Evolutionary conservation across 2,797 vertebrate genomes (phyloP).

Genomic region (Neomorphus geoffroyi): DNA sequence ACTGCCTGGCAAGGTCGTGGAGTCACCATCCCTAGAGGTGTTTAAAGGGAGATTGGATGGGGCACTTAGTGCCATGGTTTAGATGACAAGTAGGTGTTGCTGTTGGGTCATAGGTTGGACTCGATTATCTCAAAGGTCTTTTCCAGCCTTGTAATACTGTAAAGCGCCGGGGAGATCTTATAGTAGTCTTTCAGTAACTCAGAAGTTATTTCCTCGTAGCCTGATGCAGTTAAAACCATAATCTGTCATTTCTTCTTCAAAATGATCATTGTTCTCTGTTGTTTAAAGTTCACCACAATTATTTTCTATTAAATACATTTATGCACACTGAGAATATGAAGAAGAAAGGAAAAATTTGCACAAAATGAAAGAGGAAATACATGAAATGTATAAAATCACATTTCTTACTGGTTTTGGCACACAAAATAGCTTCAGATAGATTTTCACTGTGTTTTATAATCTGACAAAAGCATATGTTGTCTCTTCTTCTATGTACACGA

Average conservation of each 20-base stretch:
- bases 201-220: neutral
- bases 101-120: too few species aligned
- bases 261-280: neutral
- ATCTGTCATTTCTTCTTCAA: neutral
- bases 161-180: too few species aligned
- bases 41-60: too few species aligned
- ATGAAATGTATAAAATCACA: neutral
- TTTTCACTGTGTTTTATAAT: neutral
- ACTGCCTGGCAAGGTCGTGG: too few species aligned
- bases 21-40: too few species aligned
- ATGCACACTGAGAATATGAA: neutral
- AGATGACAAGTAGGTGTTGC: too few species aligned
- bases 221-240: neutral
- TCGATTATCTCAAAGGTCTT: too few species aligned
- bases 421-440: neutral
- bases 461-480: neutral
- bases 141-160: too few species aligned
- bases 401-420: neutral
- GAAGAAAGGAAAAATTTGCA: neutral
- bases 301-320: neutral
- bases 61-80: too few species aligned
- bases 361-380: neutral
- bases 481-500: neutral
- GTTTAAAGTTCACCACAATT: neutral
- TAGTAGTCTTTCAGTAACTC: too few species aligned